Evolutionary conservation across 2,888 invertebrate species (phyloP).

Genomic region (Fragum sueziense): DNA sequence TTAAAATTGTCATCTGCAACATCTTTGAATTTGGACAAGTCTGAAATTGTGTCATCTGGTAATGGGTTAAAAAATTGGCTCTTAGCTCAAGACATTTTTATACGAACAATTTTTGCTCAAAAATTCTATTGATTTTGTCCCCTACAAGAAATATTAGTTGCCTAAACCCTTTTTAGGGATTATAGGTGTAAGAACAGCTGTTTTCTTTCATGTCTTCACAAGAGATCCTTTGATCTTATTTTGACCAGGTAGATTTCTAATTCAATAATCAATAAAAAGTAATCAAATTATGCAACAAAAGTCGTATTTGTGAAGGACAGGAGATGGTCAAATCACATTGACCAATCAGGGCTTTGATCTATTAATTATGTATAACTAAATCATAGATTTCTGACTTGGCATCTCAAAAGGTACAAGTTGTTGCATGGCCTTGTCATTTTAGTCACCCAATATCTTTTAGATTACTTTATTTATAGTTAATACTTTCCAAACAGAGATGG

Average conservation of each 20-base stretch:
- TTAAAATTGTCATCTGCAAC: no score
- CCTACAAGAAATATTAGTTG: no score
- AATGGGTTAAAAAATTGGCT: not conserved
- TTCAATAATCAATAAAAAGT: conserved; percentile 17
- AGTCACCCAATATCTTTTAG: no score
- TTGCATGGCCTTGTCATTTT: no score
- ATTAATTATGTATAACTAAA: conserved; percentile 7
- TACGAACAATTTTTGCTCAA: no score
- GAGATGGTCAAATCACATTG: conserved; percentile 12
- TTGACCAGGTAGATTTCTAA: conserved; percentile 6
- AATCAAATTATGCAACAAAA: conserved; percentile 10
- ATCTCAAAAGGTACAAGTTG: not conserved
- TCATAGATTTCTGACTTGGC: not conserved
- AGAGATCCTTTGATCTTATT: not conserved
- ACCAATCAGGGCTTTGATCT: not conserved
- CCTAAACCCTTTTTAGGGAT: no score
- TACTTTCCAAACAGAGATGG: no score
- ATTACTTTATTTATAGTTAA: no score
- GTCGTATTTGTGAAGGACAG: conserved; percentile 1
- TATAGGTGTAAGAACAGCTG: not conserved
- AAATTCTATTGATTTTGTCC: no score
- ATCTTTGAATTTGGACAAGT: no score
- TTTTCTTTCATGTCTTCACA: not conserved
- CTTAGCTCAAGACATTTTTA: no score
- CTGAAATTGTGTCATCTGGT: no score